Conservation (phyloP, 2,113 vertebrate genomes). For the Lethenteron camtschaticum region DNA sequence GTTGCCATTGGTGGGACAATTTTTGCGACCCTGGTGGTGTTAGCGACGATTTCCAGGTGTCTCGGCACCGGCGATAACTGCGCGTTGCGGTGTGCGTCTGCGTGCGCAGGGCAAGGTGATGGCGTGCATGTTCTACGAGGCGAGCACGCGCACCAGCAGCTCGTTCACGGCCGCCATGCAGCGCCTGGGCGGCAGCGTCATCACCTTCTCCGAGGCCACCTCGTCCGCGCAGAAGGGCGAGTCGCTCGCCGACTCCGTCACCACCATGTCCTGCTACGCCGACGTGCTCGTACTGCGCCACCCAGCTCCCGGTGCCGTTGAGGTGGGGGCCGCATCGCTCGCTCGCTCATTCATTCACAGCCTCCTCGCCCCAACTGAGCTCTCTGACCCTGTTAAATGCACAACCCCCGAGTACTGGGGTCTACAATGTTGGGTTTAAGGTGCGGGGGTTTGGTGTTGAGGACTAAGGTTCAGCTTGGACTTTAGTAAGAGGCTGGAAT, state of each 20-base stretch:
- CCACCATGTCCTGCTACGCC: conserved; percentile 81
- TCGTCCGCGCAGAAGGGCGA: conserved; percentile 87
- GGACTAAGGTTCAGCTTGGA: too few species aligned
- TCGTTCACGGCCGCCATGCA: conserved; percentile 76
- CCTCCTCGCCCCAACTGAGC: too few species aligned
- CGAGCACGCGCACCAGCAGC: conserved; percentile 79
- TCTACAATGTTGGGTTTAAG: too few species aligned
- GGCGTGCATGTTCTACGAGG: conserved; percentile 93
- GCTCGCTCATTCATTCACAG: too few species aligned
- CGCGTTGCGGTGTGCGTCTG: background rate
- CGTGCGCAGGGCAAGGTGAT: conserved; percentile 62
- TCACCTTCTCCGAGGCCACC: conserved; percentile 62
- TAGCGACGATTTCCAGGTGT: too few species aligned
- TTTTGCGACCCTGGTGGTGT: too few species aligned
- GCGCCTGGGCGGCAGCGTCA: conserved; percentile 58
- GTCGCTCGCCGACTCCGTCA: conserved; percentile 62
- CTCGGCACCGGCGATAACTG: too few species aligned
- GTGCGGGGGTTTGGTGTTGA: too few species aligned
- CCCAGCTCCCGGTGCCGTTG: conserved; percentile 55
- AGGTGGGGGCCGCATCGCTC: conserved; percentile 28
- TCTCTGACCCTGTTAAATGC: too few species aligned
- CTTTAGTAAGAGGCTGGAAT: too few species aligned
- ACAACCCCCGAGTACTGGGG: too few species aligned
- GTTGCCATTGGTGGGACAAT: too few species aligned
- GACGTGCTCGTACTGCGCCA: conserved; percentile 77